Evolutionary conservation across 2,797 vertebrate genomes (phyloP).

Genomic region (Acanthornis magna): DNA sequence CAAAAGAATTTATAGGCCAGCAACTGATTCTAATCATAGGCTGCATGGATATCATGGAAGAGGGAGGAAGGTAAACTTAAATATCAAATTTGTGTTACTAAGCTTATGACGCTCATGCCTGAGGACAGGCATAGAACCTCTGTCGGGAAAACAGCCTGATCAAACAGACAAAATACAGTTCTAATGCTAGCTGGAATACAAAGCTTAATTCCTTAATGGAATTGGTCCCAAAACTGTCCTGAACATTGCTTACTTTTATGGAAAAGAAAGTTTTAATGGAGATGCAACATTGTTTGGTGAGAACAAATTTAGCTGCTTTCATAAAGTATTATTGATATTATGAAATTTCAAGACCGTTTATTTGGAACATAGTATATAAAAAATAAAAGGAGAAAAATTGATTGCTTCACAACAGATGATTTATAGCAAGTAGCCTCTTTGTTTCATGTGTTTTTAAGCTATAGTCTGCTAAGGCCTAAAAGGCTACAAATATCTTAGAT

Average conservation of each 20-base stretch:
- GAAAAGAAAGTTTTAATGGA: not conserved
- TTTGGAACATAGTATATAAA: not conserved
- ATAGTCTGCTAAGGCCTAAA: not conserved
- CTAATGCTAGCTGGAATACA: not conserved
- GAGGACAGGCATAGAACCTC: not conserved
- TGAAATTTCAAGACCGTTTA: not conserved
- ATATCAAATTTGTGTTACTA: not conserved
- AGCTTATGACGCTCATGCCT: not conserved
- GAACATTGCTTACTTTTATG: not conserved
- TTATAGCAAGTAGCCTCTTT: not conserved
- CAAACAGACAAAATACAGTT: not conserved
- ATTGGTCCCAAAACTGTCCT: not conserved
- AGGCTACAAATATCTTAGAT: not conserved
- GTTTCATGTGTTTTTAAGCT: not conserved
- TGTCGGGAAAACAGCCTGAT: not conserved
- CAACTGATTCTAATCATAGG: conserved; percentile 88
- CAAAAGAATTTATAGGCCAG: conserved; percentile 92
- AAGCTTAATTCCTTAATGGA: not conserved
- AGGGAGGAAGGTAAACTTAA: conserved; percentile 88
- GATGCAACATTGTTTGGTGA: not conserved
- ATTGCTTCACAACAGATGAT: not conserved
- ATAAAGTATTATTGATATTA: not conserved
- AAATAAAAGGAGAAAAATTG: not conserved
- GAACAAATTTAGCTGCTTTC: not conserved
- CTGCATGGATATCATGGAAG: conserved; percentile 90